Conservation (phyloP, 2,113 vertebrate genomes). For the Pelodiscus sinensis region DNA sequence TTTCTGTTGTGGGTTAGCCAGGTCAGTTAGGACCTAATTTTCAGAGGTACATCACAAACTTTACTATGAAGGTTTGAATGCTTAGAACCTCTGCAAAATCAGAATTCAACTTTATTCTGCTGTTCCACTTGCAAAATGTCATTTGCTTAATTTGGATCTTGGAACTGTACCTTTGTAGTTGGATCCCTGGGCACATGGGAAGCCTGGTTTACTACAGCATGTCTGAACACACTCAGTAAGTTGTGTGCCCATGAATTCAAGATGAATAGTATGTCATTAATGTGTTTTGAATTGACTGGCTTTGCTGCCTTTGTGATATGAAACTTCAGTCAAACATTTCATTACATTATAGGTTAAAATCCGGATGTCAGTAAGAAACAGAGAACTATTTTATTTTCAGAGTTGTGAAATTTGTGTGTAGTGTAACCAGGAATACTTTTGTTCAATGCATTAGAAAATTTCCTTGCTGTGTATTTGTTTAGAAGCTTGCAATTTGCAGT, state of each 20-base stretch:
- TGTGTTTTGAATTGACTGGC: neutral
- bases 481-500: neutral
- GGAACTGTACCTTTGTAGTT: neutral
- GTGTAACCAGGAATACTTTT: neutral
- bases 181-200: neutral
- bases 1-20: neutral
- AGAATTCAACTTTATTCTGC: neutral
- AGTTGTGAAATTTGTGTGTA: neutral
- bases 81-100: neutral
- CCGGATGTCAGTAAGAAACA: neutral
- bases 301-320: neutral
- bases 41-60: neutral
- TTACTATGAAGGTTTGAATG: neutral
- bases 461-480: neutral
- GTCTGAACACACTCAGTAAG: neutral
- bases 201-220: neutral
- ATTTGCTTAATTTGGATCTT: neutral
- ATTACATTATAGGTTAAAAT: neutral
- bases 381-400: neutral
- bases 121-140: neutral
- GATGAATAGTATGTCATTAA: neutral
- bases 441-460: neutral
- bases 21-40: neutral
- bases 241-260: neutral
- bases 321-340: neutral